Conservation (phyloP, 2,888 invertebrate species). For the Conchocele bisecta region DNA sequence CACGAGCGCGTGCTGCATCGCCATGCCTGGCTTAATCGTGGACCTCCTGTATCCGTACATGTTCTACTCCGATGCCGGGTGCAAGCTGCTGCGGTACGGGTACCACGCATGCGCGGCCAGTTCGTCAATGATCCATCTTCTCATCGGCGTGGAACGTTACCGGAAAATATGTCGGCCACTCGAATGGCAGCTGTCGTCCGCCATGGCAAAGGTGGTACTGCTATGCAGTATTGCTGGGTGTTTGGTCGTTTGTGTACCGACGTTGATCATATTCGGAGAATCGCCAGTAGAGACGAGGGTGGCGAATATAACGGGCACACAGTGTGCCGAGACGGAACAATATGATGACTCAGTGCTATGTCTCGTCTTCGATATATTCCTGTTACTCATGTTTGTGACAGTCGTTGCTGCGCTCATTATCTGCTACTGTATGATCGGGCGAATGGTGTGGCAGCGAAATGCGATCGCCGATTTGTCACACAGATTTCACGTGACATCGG, state of each 20-base stretch:
- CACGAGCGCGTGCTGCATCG: not conserved
- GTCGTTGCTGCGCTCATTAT: no score
- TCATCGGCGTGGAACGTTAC: constrained; percentile 8
- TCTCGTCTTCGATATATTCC: not conserved
- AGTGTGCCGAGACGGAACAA: not conserved
- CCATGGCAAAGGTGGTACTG: not conserved
- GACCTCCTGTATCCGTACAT: not conserved
- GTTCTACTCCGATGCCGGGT: not conserved
- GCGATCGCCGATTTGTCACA: no score
- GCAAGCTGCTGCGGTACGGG: not conserved
- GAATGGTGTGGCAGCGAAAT: no score
- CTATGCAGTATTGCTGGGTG: not conserved
- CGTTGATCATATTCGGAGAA: not conserved
- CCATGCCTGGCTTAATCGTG: not conserved
- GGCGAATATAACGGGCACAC: not conserved
- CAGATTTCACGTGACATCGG: no score
- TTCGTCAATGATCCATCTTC: not conserved
- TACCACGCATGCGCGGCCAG: not conserved
- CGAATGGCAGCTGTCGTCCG: not conserved
- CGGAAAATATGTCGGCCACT: constrained; percentile 3
- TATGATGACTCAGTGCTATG: not conserved
- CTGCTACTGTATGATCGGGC: no score
- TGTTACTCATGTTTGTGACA: not conserved
- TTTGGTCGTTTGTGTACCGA: not conserved
- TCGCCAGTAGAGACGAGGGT: not conserved